phyloP scores from a whole-genome alignment of 1,140 invertebrate genomes.

The Formica exsecta region DNA sequence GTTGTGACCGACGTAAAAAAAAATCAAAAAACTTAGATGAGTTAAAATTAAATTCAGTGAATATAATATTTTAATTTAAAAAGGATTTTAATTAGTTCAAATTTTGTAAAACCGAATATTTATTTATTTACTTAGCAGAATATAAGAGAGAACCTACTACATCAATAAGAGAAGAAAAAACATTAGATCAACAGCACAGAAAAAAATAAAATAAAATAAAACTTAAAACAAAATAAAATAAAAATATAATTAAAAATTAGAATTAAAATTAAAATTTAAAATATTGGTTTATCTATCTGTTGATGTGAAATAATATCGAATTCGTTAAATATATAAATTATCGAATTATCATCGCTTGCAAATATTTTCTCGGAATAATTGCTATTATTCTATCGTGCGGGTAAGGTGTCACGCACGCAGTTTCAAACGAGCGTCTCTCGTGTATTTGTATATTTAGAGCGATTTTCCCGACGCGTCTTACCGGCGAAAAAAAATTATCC shows the following conservation, averaged over 20 bases:
- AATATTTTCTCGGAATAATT: conserved; percentile 14
- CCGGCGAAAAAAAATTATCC: conserved; percentile 22
- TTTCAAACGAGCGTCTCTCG: not conserved
- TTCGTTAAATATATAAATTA: not conserved
- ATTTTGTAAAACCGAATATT: no score
- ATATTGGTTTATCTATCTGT: not conserved
- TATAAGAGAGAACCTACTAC: no score
- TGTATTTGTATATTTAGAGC: conserved; percentile 29
- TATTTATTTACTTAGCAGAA: no score
- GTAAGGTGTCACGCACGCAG: conserved; percentile 1
- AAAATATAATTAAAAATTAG: no score
- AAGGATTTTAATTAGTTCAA: no score
- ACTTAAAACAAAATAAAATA: no score
- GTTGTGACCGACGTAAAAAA: not conserved
- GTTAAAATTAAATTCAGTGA: not conserved
- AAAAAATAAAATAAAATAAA: not conserved
- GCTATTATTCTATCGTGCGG: not conserved
- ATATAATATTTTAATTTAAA: not conserved
- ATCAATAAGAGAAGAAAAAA: no score
- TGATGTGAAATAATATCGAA: not conserved
- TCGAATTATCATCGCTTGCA: not conserved
- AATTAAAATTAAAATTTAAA: no score
- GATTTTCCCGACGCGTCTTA: conserved; percentile 17
- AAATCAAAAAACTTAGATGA: not conserved
- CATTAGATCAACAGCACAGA: no score